These are phyloP conservation scores for Todiramphus saurophagus DNA, from an alignment of 2,113 vertebrate genomes.

Conservation along the genomic window DNA sequence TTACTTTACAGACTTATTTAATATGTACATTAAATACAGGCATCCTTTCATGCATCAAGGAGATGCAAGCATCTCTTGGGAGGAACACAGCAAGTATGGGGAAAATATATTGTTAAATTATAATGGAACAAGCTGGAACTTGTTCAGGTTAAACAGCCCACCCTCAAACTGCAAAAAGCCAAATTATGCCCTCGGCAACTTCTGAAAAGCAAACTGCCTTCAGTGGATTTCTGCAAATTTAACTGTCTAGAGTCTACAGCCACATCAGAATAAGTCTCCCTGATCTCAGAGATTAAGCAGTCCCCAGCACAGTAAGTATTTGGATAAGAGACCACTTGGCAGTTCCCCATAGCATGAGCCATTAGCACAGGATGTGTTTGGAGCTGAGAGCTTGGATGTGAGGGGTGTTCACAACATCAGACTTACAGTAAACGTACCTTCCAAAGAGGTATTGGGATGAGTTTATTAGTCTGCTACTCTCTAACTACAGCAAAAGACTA, in stretches of 20 bases:
- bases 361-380: neutral
- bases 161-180: constrained; percentile 58
- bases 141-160: constrained; percentile 55
- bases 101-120: constrained; percentile 42
- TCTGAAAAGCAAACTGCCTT: constrained; percentile 45
- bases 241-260: constrained; percentile 61
- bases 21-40: constrained; percentile 32
- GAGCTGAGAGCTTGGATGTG: neutral
- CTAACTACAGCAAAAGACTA: neutral
- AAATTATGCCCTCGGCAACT: constrained; percentile 53
- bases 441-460: neutral
- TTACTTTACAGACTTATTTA: constrained; percentile 32
- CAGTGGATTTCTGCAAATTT: constrained; percentile 47
- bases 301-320: neutral
- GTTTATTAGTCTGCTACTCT: neutral
- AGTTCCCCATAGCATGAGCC: neutral
- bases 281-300: constrained; percentile 46
- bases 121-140: constrained; percentile 45
- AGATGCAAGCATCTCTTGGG: constrained; percentile 37
- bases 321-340: constrained; percentile 53
- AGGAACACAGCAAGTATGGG: constrained; percentile 24
- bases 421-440: neutral
- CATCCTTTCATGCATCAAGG: constrained; percentile 48
- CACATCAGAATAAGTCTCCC: constrained; percentile 61
- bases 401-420: neutral